A percentile compares a stretch with the other conserved stretches of the same genome.
phyloP scores from a whole-genome alignment of 2,113 vertebrate species.

The Orcinus orca region DNA sequence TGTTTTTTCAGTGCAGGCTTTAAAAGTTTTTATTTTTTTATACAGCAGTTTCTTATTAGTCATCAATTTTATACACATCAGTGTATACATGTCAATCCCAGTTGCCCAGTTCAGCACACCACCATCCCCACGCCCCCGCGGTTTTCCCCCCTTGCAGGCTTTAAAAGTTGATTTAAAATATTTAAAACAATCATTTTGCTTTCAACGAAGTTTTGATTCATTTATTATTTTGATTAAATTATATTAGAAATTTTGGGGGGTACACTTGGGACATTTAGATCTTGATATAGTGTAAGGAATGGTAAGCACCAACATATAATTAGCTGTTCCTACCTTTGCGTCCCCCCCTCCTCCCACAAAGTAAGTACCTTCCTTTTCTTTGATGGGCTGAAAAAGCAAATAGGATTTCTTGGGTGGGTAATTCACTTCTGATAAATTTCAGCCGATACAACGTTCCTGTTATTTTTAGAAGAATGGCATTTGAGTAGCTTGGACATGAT shows the following conservation, averaged over 20 bases:
- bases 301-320: not conserved
- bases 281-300: not conserved
- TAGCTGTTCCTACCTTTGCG: not conserved
- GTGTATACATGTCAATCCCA: no score
- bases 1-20: not conserved
- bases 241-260: not conserved
- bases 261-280: not conserved
- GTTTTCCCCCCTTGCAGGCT: not conserved
- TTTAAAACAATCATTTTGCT: not conserved
- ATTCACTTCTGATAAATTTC: not conserved
- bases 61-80: no score
- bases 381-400: not conserved
- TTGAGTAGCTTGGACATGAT: not conserved
- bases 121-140: no score
- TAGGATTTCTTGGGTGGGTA: not conserved
- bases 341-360: not conserved
- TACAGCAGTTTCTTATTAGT: no score
- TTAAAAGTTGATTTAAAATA: not conserved
- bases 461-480: conserved; percentile 38
- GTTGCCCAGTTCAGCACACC: no score
- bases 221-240: not conserved
- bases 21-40: not conserved
- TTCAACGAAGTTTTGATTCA: not conserved
- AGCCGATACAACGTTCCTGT: not conserved
- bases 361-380: not conserved